Percentiles rank a stretch among this genome's conserved stretches.
phyloP scores from a whole-genome alignment of 2,888 invertebrate species.

The Stenotaenia linearis region DNA sequence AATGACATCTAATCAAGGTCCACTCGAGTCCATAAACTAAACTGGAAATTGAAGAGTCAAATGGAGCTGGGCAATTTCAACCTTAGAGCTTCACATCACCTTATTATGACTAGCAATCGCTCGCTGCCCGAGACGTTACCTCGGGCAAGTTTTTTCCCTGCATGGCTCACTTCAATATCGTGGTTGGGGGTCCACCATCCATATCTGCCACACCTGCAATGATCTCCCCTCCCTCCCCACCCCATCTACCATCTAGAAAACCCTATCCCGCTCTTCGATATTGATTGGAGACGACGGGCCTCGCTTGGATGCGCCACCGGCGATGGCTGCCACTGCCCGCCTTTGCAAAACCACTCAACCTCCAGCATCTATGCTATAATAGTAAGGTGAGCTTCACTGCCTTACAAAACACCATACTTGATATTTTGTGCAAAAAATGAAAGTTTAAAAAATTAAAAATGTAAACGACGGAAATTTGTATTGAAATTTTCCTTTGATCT shows the following conservation, averaged over 20 bases:
- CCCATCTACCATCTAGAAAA: background rate
- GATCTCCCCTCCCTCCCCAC: background rate
- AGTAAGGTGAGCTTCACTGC: background rate
- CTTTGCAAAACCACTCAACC: background rate
- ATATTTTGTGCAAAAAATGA: background rate
- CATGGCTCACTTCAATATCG: conserved; percentile 9
- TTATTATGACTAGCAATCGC: background rate
- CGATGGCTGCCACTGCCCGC: conserved; percentile 2
- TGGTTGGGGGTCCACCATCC: conserved; percentile 9
- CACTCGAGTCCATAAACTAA: background rate
- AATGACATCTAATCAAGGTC: background rate
- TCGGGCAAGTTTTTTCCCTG: background rate
- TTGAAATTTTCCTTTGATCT: background rate
- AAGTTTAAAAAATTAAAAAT: background rate
- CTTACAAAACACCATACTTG: background rate
- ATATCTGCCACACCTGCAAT: conserved; percentile 9
- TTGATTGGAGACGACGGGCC: conserved; percentile 9
- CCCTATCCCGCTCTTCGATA: background rate
- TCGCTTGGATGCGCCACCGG: conserved; percentile 4
- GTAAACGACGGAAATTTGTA: background rate
- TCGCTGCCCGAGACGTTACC: conserved; percentile 5
- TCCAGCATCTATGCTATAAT: background rate
- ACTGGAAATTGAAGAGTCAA: background rate
- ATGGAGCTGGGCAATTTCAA: background rate
- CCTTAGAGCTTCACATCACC: background rate